Conservation (phyloP, 2,113 vertebrate genomes). For the Nothobranchius kuhntae region DNA sequence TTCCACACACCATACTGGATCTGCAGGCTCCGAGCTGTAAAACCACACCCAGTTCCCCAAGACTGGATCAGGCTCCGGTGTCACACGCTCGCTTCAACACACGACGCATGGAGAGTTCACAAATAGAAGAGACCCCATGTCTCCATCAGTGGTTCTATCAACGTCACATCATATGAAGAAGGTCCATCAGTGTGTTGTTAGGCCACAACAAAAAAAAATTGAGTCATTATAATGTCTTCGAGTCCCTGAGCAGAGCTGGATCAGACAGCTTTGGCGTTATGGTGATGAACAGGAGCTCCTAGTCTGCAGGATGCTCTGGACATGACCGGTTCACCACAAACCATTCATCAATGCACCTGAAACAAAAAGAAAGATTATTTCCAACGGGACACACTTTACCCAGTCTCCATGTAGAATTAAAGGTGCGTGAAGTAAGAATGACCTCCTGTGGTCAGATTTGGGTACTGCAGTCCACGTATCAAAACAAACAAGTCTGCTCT, state of each 20-base stretch:
- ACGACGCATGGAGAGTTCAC: slow-evolving; percentile 49
- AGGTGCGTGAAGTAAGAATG: too few species aligned
- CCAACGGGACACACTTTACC: too few species aligned
- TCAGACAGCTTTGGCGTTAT: slow-evolving; percentile 49
- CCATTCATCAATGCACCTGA: slow-evolving; percentile 98
- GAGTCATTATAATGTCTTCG: slow-evolving; percentile 39
- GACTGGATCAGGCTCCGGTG: slow-evolving; percentile 22
- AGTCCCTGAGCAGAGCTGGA: slow-evolving; percentile 68
- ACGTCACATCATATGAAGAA: slow-evolving; percentile 16
- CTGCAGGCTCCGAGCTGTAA: slow-evolving; percentile 27
- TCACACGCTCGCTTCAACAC: slow-evolving; percentile 30
- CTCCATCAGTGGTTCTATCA: slow-evolving; percentile 50
- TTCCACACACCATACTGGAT: slow-evolving; percentile 8
- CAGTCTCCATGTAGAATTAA: too few species aligned
- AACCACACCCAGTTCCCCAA: slow-evolving; percentile 22
- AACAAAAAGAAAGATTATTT: slow-evolving; percentile 20
- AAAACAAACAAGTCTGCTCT: too few species aligned
- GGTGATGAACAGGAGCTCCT: slow-evolving; percentile 58
- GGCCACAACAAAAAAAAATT: slow-evolving; percentile 40
- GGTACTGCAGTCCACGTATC: too few species aligned
- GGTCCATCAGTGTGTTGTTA: slow-evolving; percentile 27
- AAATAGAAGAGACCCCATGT: slow-evolving; percentile 30
- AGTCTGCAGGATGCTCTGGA: slow-evolving; percentile 95
- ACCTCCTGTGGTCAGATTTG: too few species aligned
- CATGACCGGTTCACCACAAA: slow-evolving; percentile 98